A percentile compares a stretch with the other conserved stretches of the same genome.
Evolutionary conservation across 2,113 vertebrate genomes (phyloP).

Genomic region (Acrocephalus kingi): DNA sequence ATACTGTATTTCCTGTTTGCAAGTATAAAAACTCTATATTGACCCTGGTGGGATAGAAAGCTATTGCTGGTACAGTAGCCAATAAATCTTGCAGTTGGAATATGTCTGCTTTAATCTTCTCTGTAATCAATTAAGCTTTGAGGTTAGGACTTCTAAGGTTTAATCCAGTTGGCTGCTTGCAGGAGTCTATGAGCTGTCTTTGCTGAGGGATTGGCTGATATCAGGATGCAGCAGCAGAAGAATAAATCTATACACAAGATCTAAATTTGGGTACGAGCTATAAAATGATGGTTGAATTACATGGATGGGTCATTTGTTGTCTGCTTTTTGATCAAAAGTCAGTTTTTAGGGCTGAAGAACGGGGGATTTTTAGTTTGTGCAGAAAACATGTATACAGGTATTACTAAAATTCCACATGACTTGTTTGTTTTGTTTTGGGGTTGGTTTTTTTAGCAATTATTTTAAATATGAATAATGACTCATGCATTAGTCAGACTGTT

Average conservation of each 20-base stretch:
- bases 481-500: neutral
- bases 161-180: neutral
- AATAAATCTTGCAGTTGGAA: constrained; percentile 46
- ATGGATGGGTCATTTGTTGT: neutral
- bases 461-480: constrained; percentile 2
- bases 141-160: neutral
- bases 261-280: neutral
- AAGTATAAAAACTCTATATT: constrained; percentile 40
- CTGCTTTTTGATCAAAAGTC: neutral
- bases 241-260: neutral
- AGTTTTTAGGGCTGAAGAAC: neutral
- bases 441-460: neutral
- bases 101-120: constrained; percentile 46
- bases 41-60: constrained; percentile 24
- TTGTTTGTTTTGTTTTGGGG: neutral
- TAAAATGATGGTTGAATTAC: neutral
- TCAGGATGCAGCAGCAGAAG: neutral
- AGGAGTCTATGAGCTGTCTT: neutral
- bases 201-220: neutral
- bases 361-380: neutral
- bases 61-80: constrained; percentile 6
- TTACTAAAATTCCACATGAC: neutral
- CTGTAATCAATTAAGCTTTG: constrained; percentile 57
- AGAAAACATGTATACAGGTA: neutral
- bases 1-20: constrained; percentile 42